A percentile compares a stretch with the other conserved stretches of the same genome.
Evolutionary conservation across 2,888 invertebrate genomes (phyloP).

Genomic region (Mylabris sibirica): DNA sequence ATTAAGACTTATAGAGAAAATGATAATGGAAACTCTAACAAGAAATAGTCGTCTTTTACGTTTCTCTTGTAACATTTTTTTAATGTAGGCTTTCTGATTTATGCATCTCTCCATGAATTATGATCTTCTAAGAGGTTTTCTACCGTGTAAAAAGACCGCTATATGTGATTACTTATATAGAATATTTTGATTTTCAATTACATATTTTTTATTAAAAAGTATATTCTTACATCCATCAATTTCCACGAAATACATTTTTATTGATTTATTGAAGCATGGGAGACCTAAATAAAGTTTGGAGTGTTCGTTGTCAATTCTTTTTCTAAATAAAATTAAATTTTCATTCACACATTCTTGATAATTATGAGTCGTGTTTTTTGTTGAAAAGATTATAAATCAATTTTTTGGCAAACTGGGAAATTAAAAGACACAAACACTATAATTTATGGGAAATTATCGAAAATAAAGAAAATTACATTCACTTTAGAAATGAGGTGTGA

Average conservation of each 20-base stretch:
- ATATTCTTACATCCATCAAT: background rate
- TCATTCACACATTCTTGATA: background rate
- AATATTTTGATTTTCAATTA: background rate
- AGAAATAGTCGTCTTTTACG: background rate
- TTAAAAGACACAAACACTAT: no score
- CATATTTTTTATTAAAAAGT: background rate
- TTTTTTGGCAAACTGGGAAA: no score
- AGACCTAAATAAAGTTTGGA: background rate
- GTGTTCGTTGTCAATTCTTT: background rate
- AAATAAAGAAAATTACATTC: no score
- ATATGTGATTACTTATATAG: no score
- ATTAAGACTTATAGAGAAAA: background rate
- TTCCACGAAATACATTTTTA: background rate
- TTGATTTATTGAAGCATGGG: background rate
- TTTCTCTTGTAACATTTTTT: background rate
- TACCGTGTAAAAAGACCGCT: background rate
- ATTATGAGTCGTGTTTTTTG: no score
- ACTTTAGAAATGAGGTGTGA: no score
- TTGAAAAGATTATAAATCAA: no score
- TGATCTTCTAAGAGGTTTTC: background rate
- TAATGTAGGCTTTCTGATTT: background rate
- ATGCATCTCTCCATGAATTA: background rate
- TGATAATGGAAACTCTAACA: background rate
- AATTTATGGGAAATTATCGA: no score
- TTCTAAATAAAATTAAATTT: background rate